phyloP scores from a whole-genome alignment of 2,888 invertebrate genomes.

The Galeruca laticollis region DNA sequence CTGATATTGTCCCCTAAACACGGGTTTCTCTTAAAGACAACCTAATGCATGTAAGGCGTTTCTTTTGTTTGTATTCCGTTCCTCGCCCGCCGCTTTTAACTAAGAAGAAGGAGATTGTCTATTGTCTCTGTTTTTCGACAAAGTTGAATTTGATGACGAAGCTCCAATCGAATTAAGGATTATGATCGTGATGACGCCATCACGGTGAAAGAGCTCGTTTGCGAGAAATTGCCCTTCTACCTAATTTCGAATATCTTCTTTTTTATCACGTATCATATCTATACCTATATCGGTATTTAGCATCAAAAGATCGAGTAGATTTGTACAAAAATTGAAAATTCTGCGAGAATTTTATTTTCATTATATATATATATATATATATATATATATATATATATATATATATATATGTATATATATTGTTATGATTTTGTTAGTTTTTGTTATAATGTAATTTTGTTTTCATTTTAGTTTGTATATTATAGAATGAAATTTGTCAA shows the following conservation, averaged over 20 bases:
- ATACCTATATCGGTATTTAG: too few relatives aligned
- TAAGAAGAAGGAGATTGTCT: slow-evolving; percentile 38
- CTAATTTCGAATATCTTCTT: background rate
- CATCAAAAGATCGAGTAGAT: too few relatives aligned
- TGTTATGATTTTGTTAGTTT: too few relatives aligned
- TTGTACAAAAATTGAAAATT: too few relatives aligned
- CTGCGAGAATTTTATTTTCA: too few relatives aligned
- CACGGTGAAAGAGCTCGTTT: slow-evolving; percentile 16
- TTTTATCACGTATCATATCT: too few relatives aligned
- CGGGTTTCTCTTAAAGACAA: slow-evolving; percentile 62
- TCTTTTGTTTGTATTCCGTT: slow-evolving; percentile 59
- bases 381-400: too few relatives aligned
- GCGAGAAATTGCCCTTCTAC: background rate
- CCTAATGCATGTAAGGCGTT: slow-evolving; percentile 65
- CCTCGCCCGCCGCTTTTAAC: slow-evolving; percentile 46
- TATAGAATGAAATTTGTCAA: too few relatives aligned
- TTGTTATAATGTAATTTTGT: too few relatives aligned
- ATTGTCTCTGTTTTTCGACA: slow-evolving; percentile 37
- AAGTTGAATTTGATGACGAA: slow-evolving; percentile 34
- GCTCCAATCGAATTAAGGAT: slow-evolving; percentile 28
- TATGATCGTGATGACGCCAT: slow-evolving; percentile 14
- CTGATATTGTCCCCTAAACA: slow-evolving; percentile 51
- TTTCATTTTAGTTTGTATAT: too few relatives aligned
- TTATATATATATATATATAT: too few relatives aligned
- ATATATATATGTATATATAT: too few relatives aligned